Evolutionary conservation across 1,140 invertebrate genomes (phyloP).

Genomic region (Drosophila ananassae): DNA sequence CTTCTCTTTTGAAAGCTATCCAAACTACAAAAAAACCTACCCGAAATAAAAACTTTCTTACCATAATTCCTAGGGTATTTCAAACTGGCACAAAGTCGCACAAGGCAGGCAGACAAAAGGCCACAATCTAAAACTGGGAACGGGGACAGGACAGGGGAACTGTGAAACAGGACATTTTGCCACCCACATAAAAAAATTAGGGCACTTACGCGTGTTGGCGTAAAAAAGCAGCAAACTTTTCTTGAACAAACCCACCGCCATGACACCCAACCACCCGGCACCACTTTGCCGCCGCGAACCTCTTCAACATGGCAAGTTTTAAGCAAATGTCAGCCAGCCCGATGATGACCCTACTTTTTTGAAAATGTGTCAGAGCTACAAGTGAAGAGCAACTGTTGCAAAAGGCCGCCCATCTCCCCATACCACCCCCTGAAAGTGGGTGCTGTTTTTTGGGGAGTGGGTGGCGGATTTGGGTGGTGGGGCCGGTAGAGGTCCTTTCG

Average conservation of each 20-base stretch:
- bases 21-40: background rate
- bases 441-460: background rate
- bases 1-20: background rate
- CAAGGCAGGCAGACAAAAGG: constrained; percentile 24
- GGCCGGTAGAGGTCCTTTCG: constrained; percentile 28
- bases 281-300: constrained; percentile 6
- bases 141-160: background rate
- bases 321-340: constrained; percentile 74
- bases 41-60: background rate
- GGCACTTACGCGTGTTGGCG: constrained; percentile 77
- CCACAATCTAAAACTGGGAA: constrained; percentile 14
- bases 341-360: constrained; percentile 79
- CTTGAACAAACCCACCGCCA: constrained; percentile 6
- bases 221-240: constrained; percentile 75
- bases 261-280: background rate
- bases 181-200: constrained; percentile 67
- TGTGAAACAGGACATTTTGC: constrained; percentile 27
- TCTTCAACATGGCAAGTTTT: constrained; percentile 61
- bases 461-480: background rate
- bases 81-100: constrained; percentile 35
- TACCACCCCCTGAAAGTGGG: background rate
- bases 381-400: constrained; percentile 78
- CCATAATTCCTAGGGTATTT: constrained; percentile 20
- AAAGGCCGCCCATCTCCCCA: constrained; percentile 15
- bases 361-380: constrained; percentile 80